Conservation (phyloP, 2,797 vertebrate genomes). For the Rhabdomys pumilio region DNA sequence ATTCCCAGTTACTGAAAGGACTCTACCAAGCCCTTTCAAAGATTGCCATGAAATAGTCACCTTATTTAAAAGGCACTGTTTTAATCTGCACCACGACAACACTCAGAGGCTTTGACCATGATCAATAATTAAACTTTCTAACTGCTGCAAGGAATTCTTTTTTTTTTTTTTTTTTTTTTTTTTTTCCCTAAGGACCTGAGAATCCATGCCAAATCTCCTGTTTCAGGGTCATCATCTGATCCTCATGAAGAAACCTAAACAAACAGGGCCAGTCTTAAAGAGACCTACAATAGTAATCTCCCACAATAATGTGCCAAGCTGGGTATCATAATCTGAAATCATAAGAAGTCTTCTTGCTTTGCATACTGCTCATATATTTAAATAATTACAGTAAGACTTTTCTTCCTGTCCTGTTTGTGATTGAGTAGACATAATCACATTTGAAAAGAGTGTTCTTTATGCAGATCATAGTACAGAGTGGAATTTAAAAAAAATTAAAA, state of each 20-base stretch:
- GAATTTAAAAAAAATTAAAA: neutral
- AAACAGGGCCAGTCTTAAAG: conserved; percentile 51
- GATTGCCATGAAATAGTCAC: conserved; percentile 23
- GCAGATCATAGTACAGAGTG: conserved; percentile 39
- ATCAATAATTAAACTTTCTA: conserved; percentile 77
- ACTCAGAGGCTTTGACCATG: conserved; percentile 55
- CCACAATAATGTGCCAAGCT: neutral
- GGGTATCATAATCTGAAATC: conserved; percentile 45
- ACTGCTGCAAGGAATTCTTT: neutral
- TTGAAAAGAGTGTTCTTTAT: conserved; percentile 63
- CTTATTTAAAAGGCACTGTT: conserved; percentile 75
- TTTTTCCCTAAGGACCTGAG: conserved; percentile 60
- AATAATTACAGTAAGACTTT: conserved; percentile 19
- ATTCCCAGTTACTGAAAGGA: conserved; percentile 56
- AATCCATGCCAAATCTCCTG: conserved; percentile 47
- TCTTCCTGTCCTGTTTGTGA: neutral
- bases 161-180: conserved; percentile 76
- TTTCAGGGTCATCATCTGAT: conserved; percentile 66
- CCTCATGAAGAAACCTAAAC: neutral
- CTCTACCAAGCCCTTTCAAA: conserved; percentile 49
- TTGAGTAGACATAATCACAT: conserved; percentile 63
- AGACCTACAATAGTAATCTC: conserved; percentile 32
- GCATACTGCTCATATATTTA: conserved; percentile 49
- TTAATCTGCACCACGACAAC: conserved; percentile 64
- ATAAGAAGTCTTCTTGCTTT: conserved; percentile 37